Conservation (phyloP, 2,888 invertebrate species). For the Pherbina coryleti region DNA sequence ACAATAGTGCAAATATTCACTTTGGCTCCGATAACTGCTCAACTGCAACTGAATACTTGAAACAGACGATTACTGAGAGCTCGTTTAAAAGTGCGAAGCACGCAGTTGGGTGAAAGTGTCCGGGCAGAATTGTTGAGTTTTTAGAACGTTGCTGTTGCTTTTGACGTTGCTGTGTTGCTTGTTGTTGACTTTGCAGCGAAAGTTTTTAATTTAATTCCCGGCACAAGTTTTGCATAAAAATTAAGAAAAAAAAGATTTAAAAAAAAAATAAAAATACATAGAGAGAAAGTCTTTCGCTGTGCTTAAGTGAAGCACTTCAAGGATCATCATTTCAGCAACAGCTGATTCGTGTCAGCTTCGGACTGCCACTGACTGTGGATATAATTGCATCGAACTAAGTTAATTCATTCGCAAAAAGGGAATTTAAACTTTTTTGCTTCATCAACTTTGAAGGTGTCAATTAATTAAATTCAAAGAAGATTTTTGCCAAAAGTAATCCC, state of each 20-base stretch:
- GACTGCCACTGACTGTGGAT: background rate
- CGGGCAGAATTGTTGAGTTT: background rate
- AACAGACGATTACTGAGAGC: no score
- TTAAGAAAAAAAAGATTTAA: background rate
- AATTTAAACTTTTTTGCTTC: background rate
- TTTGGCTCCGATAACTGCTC: no score
- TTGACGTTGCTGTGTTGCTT: background rate
- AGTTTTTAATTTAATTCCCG: slow-evolving; percentile 4
- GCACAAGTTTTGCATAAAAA: slow-evolving; percentile 3
- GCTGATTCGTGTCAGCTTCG: background rate
- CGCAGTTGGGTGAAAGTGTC: background rate
- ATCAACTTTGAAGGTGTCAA: slow-evolving; percentile 6
- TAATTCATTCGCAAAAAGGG: slow-evolving; percentile 18
- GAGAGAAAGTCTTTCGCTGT: background rate
- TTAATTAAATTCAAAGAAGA: background rate
- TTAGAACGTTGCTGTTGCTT: background rate
- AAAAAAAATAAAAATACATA: background rate
- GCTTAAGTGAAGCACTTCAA: background rate
- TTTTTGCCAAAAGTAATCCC: background rate
- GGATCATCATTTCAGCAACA: background rate
- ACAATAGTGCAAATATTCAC: no score
- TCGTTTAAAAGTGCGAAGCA: no score
- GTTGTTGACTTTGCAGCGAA: background rate
- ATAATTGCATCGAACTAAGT: slow-evolving; percentile 22
- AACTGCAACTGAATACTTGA: no score